A percentile compares a stretch with the other conserved stretches of the same genome.
Conservation (phyloP, 2,797 vertebrate species). For the Coranthus polyacanthus region DNA sequence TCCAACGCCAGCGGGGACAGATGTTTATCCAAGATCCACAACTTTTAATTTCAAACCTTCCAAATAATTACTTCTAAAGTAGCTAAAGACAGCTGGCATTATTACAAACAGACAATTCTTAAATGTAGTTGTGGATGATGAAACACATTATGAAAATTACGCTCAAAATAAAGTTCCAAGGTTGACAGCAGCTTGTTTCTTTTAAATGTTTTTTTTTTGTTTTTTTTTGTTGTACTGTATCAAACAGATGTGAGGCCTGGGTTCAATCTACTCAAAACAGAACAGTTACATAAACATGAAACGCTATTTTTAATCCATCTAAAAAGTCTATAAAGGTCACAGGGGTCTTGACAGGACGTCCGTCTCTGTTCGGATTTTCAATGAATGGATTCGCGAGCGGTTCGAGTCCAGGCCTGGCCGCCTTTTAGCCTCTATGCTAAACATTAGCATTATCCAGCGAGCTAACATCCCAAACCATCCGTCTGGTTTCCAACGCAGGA, state of each 20-base stretch:
- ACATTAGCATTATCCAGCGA: no score
- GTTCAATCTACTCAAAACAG: slow-evolving; percentile 3
- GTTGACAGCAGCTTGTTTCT: slow-evolving; percentile 7
- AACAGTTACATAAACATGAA: slow-evolving; percentile 4
- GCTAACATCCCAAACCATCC: slow-evolving; percentile 41
- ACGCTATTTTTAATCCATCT: slow-evolving; percentile 1
- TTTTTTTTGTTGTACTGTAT: no score
- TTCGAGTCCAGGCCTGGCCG: slow-evolving; percentile 16
- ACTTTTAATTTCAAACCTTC: no score
- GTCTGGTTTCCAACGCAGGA: slow-evolving; percentile 33
- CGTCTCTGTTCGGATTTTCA: neutral
- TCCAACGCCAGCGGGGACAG: no score
- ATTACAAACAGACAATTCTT: slow-evolving; percentile 11
- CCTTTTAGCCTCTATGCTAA: slow-evolving; percentile 41
- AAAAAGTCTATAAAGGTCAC: neutral
- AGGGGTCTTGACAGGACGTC: neutral
- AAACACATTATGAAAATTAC: slow-evolving; percentile 19
- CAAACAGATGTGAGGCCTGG: slow-evolving; percentile 16
- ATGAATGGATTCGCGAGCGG: neutral
- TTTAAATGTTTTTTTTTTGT: slow-evolving; percentile 3
- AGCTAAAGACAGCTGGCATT: neutral
- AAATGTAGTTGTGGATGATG: slow-evolving; percentile 1
- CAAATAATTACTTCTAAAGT: neutral
- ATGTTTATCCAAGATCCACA: no score
- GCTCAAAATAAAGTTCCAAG: neutral